These are phyloP conservation scores for Lingula anatina DNA, from an alignment of 2,888 invertebrate species.

Conservation along the genomic window DNA sequence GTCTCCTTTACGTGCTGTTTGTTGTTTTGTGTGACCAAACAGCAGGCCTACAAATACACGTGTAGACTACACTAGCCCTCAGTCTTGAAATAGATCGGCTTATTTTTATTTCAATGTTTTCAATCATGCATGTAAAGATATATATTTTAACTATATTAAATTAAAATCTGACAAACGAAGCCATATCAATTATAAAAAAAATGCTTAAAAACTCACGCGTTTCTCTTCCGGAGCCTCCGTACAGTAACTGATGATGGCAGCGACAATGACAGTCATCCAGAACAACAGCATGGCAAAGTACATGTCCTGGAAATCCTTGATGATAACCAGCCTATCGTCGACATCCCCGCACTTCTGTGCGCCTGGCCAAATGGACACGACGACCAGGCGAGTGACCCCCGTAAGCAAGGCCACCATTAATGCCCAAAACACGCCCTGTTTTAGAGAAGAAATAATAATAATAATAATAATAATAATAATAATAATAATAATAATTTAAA, in stretches of 20 bases:
- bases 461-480: slow-evolving; percentile 25
- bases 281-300: slow-evolving; percentile 52
- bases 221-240: slow-evolving; percentile 25
- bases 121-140: no score
- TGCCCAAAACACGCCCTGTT: slow-evolving; percentile 55
- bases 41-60: no score
- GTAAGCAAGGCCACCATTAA: slow-evolving; percentile 52
- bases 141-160: no score
- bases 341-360: slow-evolving; percentile 40
- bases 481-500: slow-evolving; percentile 23
- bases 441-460: slow-evolving; percentile 31
- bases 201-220: neutral
- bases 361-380: slow-evolving; percentile 52
- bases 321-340: slow-evolving; percentile 43
- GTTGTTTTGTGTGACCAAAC: neutral
- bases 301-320: slow-evolving; percentile 52
- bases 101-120: no score
- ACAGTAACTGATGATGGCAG: slow-evolving; percentile 28
- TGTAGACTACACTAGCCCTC: no score
- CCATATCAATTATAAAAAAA: no score
- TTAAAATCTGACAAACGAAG: no score
- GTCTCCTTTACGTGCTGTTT: neutral
- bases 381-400: slow-evolving; percentile 51
- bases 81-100: no score
- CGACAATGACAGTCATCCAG: slow-evolving; percentile 29